These are phyloP conservation scores for Perccottus glenii DNA, from an alignment of 2,113 vertebrate genomes.

Conservation along the genomic window DNA sequence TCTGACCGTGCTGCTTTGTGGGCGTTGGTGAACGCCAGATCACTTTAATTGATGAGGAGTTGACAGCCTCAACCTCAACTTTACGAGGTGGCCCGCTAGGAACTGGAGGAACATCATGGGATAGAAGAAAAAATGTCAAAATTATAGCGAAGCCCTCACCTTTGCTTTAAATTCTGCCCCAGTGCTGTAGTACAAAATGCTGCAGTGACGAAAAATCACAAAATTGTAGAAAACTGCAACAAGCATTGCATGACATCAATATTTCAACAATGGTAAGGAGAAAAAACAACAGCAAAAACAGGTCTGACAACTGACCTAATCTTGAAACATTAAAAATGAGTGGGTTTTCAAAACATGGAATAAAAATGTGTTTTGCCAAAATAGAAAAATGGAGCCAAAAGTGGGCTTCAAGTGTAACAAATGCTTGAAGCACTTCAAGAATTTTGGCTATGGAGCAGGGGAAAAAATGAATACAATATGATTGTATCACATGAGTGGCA, in stretches of 20 bases:
- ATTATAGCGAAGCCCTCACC: constrained; percentile 84
- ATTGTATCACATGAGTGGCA: constrained; percentile 58
- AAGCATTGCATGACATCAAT: constrained; percentile 80
- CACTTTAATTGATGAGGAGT: constrained; percentile 98
- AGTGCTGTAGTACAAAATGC: constrained; percentile 64
- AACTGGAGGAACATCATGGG: constrained; percentile 99
- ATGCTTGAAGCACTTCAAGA: constrained; percentile 88
- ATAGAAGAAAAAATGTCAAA: constrained; percentile 88
- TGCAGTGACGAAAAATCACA: constrained; percentile 76
- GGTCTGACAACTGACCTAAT: constrained; percentile 81
- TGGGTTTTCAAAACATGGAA: constrained; percentile 93
- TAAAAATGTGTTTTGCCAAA: constrained; percentile 93
- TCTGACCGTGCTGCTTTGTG: constrained; percentile 98
- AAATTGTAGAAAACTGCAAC: constrained; percentile 83
- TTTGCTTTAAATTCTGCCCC: constrained; percentile 73
- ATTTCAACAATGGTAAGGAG: constrained; percentile 86
- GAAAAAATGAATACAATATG: constrained; percentile 76
- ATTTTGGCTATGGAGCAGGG: constrained; percentile 79
- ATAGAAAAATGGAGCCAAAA: constrained; percentile 98
- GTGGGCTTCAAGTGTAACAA: constrained; percentile 86
- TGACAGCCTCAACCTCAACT: constrained; percentile 99
- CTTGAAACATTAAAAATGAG: constrained; percentile 95
- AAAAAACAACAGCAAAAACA: constrained; percentile 84
- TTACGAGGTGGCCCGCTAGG: constrained; percentile 99
- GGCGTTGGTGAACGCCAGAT: constrained; percentile 98